These are phyloP conservation scores for Chydorus sphaericus DNA, from an alignment of 2,888 invertebrate species.

Conservation along the genomic window DNA sequence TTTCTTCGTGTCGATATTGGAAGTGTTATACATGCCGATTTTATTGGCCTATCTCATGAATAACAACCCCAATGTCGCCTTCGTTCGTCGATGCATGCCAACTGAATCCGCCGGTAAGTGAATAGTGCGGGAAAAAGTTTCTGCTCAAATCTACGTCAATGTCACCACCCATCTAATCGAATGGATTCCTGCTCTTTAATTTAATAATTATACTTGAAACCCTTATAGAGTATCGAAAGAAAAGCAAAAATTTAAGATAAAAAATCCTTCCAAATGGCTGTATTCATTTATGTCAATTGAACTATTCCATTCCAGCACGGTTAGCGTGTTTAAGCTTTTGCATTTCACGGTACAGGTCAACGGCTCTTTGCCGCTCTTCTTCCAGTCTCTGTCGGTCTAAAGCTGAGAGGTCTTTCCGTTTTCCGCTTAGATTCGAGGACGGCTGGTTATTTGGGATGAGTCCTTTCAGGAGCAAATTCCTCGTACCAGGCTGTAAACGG, in stretches of 20 bases:
- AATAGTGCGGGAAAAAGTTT: too few species aligned
- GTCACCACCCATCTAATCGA: too few species aligned
- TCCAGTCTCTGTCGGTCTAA: constrained; percentile 43
- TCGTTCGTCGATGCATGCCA: too few species aligned
- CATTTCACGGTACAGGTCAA: constrained; percentile 23
- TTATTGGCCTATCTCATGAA: too few species aligned
- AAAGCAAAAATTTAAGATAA: not conserved
- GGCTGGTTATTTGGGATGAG: constrained; percentile 26
- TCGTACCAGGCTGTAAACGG: constrained; percentile 44
- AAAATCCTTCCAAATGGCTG: not conserved
- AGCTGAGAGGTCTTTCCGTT: constrained; percentile 43
- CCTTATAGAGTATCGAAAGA: not conserved
- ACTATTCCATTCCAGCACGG: not conserved
- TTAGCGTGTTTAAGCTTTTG: not conserved
- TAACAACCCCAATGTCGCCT: too few species aligned
- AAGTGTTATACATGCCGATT: too few species aligned
- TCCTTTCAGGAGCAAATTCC: constrained; percentile 43
- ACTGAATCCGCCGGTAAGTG: too few species aligned
- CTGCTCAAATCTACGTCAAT: too few species aligned
- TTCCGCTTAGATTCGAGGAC: constrained; percentile 34
- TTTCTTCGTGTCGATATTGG: too few species aligned
- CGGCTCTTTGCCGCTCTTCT: constrained; percentile 39
- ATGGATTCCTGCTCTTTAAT: too few species aligned
- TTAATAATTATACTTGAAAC: too few species aligned
- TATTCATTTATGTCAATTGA: not conserved